phyloP scores from a whole-genome alignment of 2,113 vertebrate genomes.

The Zosterops borbonicus region DNA sequence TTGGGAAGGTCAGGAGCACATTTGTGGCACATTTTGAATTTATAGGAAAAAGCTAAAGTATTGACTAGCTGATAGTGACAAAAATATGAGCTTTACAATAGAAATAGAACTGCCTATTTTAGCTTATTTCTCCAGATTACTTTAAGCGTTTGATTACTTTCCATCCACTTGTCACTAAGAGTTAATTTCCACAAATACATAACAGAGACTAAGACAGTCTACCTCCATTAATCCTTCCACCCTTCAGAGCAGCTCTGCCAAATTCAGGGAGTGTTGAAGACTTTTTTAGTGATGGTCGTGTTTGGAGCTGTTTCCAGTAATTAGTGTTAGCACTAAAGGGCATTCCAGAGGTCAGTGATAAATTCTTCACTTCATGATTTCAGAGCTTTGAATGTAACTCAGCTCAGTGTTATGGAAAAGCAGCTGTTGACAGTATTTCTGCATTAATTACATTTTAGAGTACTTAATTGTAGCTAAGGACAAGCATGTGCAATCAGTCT shows the following conservation, averaged over 20 bases:
- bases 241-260: background rate
- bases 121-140: background rate
- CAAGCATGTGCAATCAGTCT: background rate
- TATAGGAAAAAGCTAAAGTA: background rate
- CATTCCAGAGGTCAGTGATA: background rate
- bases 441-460: background rate
- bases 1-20: background rate
- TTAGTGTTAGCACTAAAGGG: background rate
- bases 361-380: background rate
- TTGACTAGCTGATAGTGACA: background rate
- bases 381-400: background rate
- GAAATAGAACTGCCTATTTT: background rate
- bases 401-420: background rate
- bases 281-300: background rate
- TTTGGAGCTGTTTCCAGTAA: background rate
- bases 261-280: background rate
- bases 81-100: background rate
- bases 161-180: background rate
- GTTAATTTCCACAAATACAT: background rate
- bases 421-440: slow-evolving; percentile 34
- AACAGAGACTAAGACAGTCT: background rate
- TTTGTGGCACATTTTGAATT: background rate
- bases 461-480: background rate
- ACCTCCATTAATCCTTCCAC: background rate
- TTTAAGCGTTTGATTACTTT: slow-evolving; percentile 9